Conservation (phyloP, 2,888 invertebrate species). For the Zaprionus obscuricornis region DNA sequence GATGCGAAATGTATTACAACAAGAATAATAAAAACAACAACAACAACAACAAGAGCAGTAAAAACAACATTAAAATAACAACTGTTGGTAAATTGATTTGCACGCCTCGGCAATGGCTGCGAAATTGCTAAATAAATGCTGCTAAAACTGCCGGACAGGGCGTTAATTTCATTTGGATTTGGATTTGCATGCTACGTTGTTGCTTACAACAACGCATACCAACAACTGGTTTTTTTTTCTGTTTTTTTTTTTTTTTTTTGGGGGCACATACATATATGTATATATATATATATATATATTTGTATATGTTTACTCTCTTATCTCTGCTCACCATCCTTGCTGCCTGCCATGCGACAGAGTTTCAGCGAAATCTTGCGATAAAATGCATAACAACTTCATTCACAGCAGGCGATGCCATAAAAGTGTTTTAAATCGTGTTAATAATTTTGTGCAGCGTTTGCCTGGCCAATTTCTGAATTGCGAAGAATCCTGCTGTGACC, state of each 20-base stretch:
- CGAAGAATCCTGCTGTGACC: constrained; percentile 73
- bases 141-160: constrained; percentile 70
- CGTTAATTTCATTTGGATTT: constrained; percentile 75
- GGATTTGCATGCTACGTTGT: constrained; percentile 51
- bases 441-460: constrained; percentile 81
- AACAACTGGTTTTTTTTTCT: constrained; percentile 50
- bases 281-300: too few species aligned
- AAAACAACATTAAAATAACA: constrained; percentile 22
- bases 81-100: constrained; percentile 62
- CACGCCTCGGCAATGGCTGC: constrained; percentile 48
- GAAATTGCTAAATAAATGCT: constrained; percentile 67
- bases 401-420: constrained; percentile 82
- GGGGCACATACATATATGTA: too few species aligned
- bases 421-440: constrained; percentile 83
- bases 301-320: too few species aligned
- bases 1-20: background rate
- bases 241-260: too few species aligned
- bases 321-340: background rate
- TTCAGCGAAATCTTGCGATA: constrained; percentile 74
- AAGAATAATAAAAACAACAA: background rate
- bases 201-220: constrained; percentile 8
- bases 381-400: constrained; percentile 82
- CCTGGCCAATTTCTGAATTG: constrained; percentile 66
- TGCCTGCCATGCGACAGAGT: constrained; percentile 16
- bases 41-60: background rate